Evolutionary conservation across 2,797 vertebrate genomes (phyloP).

Genomic region (Rhinatrema bivittatum): DNA sequence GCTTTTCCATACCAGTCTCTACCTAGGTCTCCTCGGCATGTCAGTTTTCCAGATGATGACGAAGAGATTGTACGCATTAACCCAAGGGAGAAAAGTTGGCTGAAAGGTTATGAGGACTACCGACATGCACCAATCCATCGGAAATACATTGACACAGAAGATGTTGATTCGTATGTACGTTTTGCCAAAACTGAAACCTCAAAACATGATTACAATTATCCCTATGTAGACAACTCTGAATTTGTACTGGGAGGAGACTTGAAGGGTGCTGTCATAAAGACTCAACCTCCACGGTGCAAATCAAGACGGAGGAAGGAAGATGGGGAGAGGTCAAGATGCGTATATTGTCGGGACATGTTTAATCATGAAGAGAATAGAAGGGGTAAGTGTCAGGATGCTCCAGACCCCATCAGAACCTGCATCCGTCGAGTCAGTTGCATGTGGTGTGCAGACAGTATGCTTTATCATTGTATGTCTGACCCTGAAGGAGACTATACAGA

Average conservation of each 20-base stretch:
- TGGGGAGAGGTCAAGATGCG: conserved; percentile 74
- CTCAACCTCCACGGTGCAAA: conserved; percentile 74
- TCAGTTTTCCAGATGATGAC: conserved; percentile 84
- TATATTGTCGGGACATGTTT: conserved; percentile 90
- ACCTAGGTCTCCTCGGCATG: conserved; percentile 71
- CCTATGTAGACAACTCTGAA: conserved; percentile 77
- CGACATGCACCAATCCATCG: conserved; percentile 79
- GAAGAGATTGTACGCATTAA: conserved; percentile 97
- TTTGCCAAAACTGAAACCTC: conserved; percentile 82
- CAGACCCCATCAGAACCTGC: conserved; percentile 79
- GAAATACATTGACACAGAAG: conserved; percentile 72
- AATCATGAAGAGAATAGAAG: conserved; percentile 78
- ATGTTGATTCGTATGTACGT: conserved; percentile 81
- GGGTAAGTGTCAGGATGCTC: conserved; percentile 89
- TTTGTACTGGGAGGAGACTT: conserved; percentile 62
- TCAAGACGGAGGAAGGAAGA: conserved; percentile 65
- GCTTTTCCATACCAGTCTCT: conserved; percentile 56
- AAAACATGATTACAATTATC: conserved; percentile 93
- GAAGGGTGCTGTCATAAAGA: conserved; percentile 77
- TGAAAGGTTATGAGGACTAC: conserved; percentile 93
- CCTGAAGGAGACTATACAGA: conserved; percentile 95
- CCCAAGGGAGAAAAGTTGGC: conserved; percentile 87
- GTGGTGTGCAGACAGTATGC: conserved; percentile 96
- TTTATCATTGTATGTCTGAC: conserved; percentile 98
- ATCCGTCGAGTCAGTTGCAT: conserved; percentile 89